phyloP scores from a whole-genome alignment of 2,797 vertebrate genomes.

The Poecilia gillii region DNA sequence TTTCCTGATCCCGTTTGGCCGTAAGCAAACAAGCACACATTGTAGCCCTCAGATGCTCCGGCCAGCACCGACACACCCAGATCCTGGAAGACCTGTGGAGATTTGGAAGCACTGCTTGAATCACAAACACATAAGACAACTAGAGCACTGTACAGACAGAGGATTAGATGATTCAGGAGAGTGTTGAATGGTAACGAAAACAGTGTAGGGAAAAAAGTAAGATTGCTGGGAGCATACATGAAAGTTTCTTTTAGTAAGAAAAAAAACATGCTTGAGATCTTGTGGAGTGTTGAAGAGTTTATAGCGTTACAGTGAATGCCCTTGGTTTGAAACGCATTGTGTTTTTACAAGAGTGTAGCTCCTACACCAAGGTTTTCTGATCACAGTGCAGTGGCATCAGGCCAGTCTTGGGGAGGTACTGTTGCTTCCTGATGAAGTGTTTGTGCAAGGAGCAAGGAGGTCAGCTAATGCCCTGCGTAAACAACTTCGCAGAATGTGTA shows the following conservation, averaged over 20 bases:
- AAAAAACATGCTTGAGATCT: neutral
- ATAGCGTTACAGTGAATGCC: constrained; percentile 15
- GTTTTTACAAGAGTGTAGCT: constrained; percentile 33
- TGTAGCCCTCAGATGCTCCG: constrained; percentile 92
- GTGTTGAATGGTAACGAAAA: constrained; percentile 1
- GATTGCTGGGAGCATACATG: neutral
- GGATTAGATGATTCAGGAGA: neutral
- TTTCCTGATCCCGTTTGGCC: constrained; percentile 99
- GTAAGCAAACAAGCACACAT: constrained; percentile 97
- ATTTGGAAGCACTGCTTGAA: constrained; percentile 28
- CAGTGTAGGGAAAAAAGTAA: neutral
- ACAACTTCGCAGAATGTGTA: constrained; percentile 43
- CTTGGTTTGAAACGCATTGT: constrained; percentile 36
- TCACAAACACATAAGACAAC: constrained; percentile 24
- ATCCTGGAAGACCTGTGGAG: constrained; percentile 93
- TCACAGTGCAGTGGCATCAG: constrained; percentile 57
- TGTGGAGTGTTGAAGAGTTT: constrained; percentile 18
- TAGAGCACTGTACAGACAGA: neutral
- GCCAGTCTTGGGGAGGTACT: constrained; percentile 43
- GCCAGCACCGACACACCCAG: constrained; percentile 92
- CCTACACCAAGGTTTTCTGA: constrained; percentile 39
- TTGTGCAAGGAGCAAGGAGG: constrained; percentile 61
- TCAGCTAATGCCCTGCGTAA: constrained; percentile 60
- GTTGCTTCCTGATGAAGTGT: constrained; percentile 66
- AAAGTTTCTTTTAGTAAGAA: neutral